phyloP scores from a whole-genome alignment of 2,888 invertebrate genomes.

The Pandemis heparana region DNA sequence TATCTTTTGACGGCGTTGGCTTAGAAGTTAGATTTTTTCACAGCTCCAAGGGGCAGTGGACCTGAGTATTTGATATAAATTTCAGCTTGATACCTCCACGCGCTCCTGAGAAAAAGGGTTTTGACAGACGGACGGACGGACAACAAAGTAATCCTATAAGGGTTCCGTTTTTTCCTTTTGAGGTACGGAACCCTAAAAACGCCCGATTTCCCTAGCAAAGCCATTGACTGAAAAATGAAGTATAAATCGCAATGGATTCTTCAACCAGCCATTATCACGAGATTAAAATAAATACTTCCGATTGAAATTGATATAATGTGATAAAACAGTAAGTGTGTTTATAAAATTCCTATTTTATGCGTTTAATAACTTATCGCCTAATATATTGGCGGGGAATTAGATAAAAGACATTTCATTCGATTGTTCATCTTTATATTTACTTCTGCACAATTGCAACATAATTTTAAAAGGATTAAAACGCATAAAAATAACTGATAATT shows the following conservation, averaged over 20 bases:
- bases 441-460: slow-evolving; percentile 2
- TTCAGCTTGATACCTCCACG: too few species aligned
- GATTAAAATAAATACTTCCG: slow-evolving; percentile 40
- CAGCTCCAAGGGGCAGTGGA: too few species aligned
- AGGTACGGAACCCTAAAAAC: too few species aligned
- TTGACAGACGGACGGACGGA: too few species aligned
- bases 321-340: not conserved
- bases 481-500: not conserved
- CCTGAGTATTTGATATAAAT: too few species aligned
- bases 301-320: slow-evolving; percentile 38
- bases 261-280: not conserved
- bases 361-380: slow-evolving; percentile 31
- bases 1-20: too few species aligned
- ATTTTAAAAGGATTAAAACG: not conserved
- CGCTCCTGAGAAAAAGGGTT: too few species aligned
- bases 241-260: not conserved
- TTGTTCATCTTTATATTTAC: not conserved
- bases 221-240: not conserved
- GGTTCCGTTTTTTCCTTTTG: too few species aligned
- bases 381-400: slow-evolving; percentile 19
- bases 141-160: too few species aligned
- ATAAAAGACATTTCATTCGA: not conserved
- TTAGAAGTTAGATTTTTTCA: too few species aligned
- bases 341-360: slow-evolving; percentile 19
- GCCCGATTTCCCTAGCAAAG: not conserved